Conservation (phyloP, 1,140 invertebrate species). For the Tetraneura akinire region DNA sequence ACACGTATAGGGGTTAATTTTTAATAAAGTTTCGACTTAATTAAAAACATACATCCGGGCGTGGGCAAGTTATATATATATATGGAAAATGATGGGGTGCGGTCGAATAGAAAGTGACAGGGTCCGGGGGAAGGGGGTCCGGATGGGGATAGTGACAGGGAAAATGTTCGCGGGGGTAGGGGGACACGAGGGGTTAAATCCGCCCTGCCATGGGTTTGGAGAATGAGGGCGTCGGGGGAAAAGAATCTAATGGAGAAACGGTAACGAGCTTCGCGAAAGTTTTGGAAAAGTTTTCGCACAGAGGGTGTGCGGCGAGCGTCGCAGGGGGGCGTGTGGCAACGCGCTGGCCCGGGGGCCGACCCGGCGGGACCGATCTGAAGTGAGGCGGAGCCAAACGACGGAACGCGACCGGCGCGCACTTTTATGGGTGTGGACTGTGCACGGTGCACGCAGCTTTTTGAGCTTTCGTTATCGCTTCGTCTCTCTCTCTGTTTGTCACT, state of each 20-base stretch:
- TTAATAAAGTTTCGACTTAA: constrained; percentile 50
- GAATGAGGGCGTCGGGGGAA: background rate
- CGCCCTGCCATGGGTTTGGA: background rate
- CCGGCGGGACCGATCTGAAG: constrained; percentile 18
- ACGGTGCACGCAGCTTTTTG: constrained; percentile 41
- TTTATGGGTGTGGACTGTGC: constrained; percentile 49
- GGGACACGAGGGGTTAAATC: background rate
- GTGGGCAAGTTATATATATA: background rate
- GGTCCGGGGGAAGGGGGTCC: background rate
- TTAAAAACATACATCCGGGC: constrained; percentile 48
- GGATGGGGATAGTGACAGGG: background rate
- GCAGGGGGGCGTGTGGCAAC: constrained; percentile 32
- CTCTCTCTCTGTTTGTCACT: background rate
- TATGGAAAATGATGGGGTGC: constrained; percentile 37
- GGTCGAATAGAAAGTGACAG: background rate
- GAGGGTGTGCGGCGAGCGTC: constrained; percentile 5
- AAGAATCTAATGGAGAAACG: constrained; percentile 51
- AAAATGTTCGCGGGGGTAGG: background rate
- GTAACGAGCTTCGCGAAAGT: constrained; percentile 50
- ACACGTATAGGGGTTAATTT: constrained; percentile 40
- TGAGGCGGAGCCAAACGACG: constrained; percentile 17
- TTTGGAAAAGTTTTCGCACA: constrained; percentile 43
- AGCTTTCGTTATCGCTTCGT: constrained; percentile 31
- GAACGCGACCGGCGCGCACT: constrained; percentile 44
- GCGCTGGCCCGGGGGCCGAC: constrained; percentile 45